phyloP scores from a whole-genome alignment of 2,113 vertebrate species.

The Neoarius graeffei region DNA sequence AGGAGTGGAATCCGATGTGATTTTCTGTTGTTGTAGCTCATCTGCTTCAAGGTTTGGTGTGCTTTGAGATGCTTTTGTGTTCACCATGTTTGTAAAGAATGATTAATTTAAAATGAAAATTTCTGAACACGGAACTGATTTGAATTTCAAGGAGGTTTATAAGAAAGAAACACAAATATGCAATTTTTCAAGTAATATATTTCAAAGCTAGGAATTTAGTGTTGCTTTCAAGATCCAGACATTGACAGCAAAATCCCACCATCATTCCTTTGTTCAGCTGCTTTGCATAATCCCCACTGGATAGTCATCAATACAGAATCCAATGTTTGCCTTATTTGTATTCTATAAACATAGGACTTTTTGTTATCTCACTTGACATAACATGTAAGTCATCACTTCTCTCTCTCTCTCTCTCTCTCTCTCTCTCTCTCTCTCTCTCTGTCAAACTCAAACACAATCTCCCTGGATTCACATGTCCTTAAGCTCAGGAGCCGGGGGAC shows the following conservation, averaged over 20 bases:
- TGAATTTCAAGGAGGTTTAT: neutral
- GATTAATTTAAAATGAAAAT: neutral
- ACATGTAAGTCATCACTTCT: neutral
- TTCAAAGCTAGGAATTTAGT: neutral
- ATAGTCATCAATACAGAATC: neutral
- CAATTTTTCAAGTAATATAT: neutral
- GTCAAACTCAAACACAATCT: neutral
- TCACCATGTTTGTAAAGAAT: neutral
- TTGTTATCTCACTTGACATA: neutral
- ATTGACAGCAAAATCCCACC: neutral
- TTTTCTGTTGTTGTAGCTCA: neutral
- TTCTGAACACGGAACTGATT: neutral
- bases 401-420: neutral
- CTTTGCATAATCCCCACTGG: neutral
- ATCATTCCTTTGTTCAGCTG: neutral
- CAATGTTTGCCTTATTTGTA: neutral
- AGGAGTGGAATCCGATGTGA: neutral
- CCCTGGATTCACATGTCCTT: constrained; percentile 1
- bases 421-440: neutral
- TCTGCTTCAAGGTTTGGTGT: neutral
- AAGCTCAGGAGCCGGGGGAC: constrained; percentile 1
- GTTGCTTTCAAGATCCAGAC: neutral
- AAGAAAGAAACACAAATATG: neutral
- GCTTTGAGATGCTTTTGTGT: neutral
- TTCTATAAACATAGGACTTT: neutral